Conservation (phyloP, 2,888 invertebrate species). For the Mactromeris polynyma region DNA sequence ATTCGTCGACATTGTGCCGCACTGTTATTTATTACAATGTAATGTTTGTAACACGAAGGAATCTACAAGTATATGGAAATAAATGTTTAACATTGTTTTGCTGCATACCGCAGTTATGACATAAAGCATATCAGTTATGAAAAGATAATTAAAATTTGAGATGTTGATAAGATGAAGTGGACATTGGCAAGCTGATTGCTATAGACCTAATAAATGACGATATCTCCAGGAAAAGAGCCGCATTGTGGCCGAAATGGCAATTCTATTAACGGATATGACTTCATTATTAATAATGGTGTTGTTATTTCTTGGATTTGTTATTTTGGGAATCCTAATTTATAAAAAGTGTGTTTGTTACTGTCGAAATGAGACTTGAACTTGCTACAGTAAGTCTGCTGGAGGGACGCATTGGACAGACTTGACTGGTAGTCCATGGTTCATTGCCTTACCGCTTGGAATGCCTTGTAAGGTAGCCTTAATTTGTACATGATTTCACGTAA, state of each 20-base stretch:
- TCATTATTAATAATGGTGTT: conserved; percentile 27
- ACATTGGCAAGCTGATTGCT: background rate
- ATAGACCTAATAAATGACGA: background rate
- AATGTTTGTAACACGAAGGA: background rate
- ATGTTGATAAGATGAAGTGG: too few relatives aligned
- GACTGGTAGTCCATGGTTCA: too few relatives aligned
- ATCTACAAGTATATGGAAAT: background rate
- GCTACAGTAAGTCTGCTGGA: too few relatives aligned
- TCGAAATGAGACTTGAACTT: conserved; percentile 20
- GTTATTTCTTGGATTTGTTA: background rate
- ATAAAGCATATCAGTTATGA: background rate
- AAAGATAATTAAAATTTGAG: background rate
- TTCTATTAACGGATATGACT: conserved; percentile 13
- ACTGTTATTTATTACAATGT: background rate
- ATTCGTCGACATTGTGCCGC: background rate
- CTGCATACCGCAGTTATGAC: background rate
- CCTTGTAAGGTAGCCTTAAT: too few relatives aligned
- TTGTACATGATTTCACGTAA: too few relatives aligned
- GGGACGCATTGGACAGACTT: too few relatives aligned
- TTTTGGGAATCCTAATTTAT: conserved; percentile 33
- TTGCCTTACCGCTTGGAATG: too few relatives aligned
- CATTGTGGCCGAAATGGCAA: background rate
- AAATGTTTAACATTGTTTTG: background rate
- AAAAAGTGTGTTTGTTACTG: conserved; percentile 39
- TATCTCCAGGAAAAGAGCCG: background rate